phyloP scores from a whole-genome alignment of 2,888 invertebrate species.

The Campopleginae sp. region DNA sequence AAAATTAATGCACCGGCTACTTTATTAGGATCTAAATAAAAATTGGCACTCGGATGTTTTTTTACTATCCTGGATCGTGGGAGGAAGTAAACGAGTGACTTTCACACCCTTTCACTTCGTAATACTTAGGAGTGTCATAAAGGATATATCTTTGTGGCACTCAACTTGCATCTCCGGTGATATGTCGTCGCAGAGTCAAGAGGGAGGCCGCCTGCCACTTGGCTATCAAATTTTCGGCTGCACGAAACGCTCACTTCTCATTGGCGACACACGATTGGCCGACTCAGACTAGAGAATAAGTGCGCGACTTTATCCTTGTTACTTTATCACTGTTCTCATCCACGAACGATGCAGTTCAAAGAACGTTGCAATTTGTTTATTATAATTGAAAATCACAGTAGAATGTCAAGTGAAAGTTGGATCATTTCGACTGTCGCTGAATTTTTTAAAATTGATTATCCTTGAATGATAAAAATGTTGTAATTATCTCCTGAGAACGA shows the following conservation, averaged over 20 bases:
- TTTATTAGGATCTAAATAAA: not conserved
- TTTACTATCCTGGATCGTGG: constrained; percentile 7
- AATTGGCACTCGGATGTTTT: not conserved
- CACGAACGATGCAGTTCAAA: constrained; percentile 40
- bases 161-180: constrained; percentile 64
- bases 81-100: constrained; percentile 28
- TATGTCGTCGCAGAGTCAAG: constrained; percentile 54
- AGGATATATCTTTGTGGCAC: constrained; percentile 39
- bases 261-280: constrained; percentile 41
- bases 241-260: constrained; percentile 55
- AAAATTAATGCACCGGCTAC: not conserved
- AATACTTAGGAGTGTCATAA: constrained; percentile 53
- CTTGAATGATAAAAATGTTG: not conserved
- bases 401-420: not conserved
- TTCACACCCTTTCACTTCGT: constrained; percentile 42
- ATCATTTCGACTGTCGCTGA: constrained; percentile 1
- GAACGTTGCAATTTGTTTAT: not conserved
- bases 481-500: not conserved
- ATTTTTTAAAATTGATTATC: not conserved
- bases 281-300: constrained; percentile 55
- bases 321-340: constrained; percentile 69
- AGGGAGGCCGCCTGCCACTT: constrained; percentile 62
- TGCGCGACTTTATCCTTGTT: constrained; percentile 68
- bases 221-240: constrained; percentile 69
- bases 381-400: not conserved